These are phyloP conservation scores for Hafferia zeledoni DNA, from an alignment of 2,797 vertebrate genomes.

Conservation along the genomic window DNA sequence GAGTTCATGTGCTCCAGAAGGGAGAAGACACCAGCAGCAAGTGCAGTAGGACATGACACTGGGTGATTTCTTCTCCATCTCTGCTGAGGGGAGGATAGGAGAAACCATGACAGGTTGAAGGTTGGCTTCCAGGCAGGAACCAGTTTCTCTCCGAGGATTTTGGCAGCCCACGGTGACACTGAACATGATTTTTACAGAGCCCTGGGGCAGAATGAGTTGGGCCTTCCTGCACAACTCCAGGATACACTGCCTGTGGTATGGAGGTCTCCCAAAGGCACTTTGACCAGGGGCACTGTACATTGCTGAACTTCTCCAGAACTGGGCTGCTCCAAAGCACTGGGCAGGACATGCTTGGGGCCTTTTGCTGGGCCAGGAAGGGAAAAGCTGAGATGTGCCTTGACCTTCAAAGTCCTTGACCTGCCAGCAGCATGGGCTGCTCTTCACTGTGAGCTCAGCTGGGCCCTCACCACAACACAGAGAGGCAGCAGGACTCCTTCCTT, in stretches of 20 bases:
- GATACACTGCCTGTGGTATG: fast-evolving
- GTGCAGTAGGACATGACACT: too few relatives aligned
- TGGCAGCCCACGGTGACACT: background rate
- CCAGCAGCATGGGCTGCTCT: background rate
- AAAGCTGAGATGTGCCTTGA: background rate
- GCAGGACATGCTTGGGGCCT: background rate
- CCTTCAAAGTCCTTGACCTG: background rate
- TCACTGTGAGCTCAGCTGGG: background rate
- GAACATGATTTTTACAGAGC: background rate
- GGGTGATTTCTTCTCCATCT: background rate
- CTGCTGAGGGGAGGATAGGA: background rate
- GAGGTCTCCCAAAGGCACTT: background rate
- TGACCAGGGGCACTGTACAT: background rate
- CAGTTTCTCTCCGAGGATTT: background rate
- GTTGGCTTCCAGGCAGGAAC: background rate
- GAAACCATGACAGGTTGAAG: background rate
- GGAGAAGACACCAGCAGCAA: background rate
- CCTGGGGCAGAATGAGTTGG: background rate
- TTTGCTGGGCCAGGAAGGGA: background rate
- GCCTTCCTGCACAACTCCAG: background rate
- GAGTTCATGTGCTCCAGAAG: background rate
- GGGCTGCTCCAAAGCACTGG: background rate
- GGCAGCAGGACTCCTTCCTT: background rate
- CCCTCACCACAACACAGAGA: background rate
- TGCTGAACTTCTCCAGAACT: background rate